Percentiles rank a stretch among this genome's conserved stretches.
Evolutionary conservation across 2,888 invertebrate genomes (phyloP).

Genomic region (Coenonympha arcania): DNA sequence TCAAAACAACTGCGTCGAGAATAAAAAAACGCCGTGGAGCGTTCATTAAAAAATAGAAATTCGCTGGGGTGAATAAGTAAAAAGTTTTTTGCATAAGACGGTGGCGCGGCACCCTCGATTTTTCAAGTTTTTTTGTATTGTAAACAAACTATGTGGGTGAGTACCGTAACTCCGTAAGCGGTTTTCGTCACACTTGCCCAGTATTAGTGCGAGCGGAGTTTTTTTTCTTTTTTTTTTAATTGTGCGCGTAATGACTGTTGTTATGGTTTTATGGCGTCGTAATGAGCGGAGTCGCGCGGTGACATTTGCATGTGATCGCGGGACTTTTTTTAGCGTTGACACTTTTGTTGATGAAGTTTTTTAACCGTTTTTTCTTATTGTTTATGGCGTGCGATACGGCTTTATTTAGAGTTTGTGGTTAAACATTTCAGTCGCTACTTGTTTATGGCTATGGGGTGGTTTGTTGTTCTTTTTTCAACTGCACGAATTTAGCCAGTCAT

Average conservation of each 20-base stretch:
- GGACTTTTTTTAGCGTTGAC: slow-evolving; percentile 55
- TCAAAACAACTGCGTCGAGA: slow-evolving; percentile 72
- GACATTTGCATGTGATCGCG: slow-evolving; percentile 70
- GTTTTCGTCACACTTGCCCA: slow-evolving; percentile 70
- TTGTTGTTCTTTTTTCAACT: slow-evolving; percentile 52
- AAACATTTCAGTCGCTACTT: slow-evolving; percentile 65
- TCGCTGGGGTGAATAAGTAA: slow-evolving; percentile 74
- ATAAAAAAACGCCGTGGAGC: slow-evolving; percentile 57
- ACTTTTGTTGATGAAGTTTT: slow-evolving; percentile 66
- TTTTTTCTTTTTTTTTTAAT: slow-evolving; percentile 71
- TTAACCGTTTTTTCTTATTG: slow-evolving; percentile 55
- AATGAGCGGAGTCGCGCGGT: slow-evolving; percentile 63
- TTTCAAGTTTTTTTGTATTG: slow-evolving; percentile 50
- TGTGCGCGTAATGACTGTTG: slow-evolving; percentile 68
- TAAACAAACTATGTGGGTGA: slow-evolving; percentile 72
- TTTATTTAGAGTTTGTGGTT: slow-evolving; percentile 68
- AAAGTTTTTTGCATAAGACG: slow-evolving; percentile 73
- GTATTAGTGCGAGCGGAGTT: slow-evolving; percentile 58
- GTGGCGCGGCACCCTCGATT: slow-evolving; percentile 69
- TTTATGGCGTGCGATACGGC: slow-evolving; percentile 58
- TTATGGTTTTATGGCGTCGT: slow-evolving; percentile 68
- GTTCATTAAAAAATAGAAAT: slow-evolving; percentile 69
- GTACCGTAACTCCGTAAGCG: slow-evolving; percentile 68
- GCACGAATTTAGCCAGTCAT: slow-evolving; percentile 40
- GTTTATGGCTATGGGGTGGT: slow-evolving; percentile 63